These are phyloP conservation scores for Neelides folsomi DNA, from an alignment of 2,888 invertebrate genomes.

Conservation along the genomic window DNA sequence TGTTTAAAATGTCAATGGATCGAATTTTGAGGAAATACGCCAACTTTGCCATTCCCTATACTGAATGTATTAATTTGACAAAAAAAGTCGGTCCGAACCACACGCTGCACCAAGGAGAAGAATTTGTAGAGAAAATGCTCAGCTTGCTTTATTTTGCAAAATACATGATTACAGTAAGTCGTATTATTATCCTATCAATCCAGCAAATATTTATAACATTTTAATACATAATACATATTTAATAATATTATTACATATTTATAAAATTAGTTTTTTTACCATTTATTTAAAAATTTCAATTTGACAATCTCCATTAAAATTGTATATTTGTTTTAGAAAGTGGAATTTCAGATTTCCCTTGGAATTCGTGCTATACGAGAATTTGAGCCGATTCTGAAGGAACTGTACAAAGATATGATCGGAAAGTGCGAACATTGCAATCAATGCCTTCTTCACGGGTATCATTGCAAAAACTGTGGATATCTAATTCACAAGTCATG, in stretches of 20 bases:
- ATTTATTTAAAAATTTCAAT: not conserved
- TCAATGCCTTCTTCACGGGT: conserved; percentile 9
- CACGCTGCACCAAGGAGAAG: conserved; percentile 15
- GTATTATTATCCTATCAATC: too few species aligned
- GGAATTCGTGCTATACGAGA: conserved; percentile 24
- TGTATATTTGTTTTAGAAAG: not conserved
- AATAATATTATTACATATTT: too few species aligned
- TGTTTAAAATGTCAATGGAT: conserved; percentile 27
- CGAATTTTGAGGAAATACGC: conserved; percentile 16
- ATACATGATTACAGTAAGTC: conserved; percentile 10
- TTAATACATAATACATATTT: too few species aligned
- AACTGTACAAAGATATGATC: conserved; percentile 8
- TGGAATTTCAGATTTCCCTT: conserved; percentile 21
- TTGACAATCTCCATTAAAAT: not conserved
- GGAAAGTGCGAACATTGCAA: not conserved
- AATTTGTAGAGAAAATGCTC: conserved; percentile 25
- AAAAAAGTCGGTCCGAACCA: conserved; percentile 15
- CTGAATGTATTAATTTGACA: conserved; percentile 21
- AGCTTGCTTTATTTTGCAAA: conserved; percentile 21
- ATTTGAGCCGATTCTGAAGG: conserved; percentile 19
- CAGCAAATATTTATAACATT: too few species aligned
- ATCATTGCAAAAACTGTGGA: conserved; percentile 15
- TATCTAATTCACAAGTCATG: conserved; percentile 13
- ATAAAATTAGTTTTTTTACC: too few species aligned
- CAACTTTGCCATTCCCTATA: conserved; percentile 20